Base-by-base conservation (phyloP, 2,888 invertebrate species). In the Rutpela maculata region DNA sequence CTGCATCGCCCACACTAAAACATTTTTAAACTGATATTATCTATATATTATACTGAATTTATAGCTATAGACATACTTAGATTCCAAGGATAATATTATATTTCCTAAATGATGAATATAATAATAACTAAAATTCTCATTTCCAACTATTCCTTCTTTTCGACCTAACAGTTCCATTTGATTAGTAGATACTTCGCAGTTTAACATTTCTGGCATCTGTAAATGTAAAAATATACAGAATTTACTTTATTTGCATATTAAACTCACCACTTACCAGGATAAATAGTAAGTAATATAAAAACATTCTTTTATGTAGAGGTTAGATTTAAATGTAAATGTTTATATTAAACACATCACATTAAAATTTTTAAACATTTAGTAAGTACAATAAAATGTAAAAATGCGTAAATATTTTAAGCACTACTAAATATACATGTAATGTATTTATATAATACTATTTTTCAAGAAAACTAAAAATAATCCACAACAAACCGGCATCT, bases 1-100 rank as follows among this genome's bases (percentile, higher is more conserved):
- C 84, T 11, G 81, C 81, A 80, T 84, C 84, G 11, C 84, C 84
- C 35, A 76, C 19, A 31, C 84, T 84, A 38, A 56, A 78, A 63
- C 0, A 63, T 19, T 65, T 10, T 4, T 31, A 63, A 63, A 35
- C 31, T 31, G 17, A 63, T 15, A 26, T 60, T 12, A 60, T 35
- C 7, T 35, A 17, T 1, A 17, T 1, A 63, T 35, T 43, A 19
- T 65, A 38, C 17, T 4, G 2, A 26, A 26, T 19, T 50, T 50
- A n/a, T 50, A 6, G n/a, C n/a, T 50, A n/a, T n/a, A 50, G 50
- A 9, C 15, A 65, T 70, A 70, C 70, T 50, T 70, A 35, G 70
- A 43, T 15, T 60, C 43, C 18, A 70, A 17, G n/a, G 70, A 70
- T 43, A 70, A 35, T 19, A 78, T 19, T 22, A 78, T 78, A 35